Conservation (phyloP, 2,888 invertebrate species). For the Acleris literana region DNA sequence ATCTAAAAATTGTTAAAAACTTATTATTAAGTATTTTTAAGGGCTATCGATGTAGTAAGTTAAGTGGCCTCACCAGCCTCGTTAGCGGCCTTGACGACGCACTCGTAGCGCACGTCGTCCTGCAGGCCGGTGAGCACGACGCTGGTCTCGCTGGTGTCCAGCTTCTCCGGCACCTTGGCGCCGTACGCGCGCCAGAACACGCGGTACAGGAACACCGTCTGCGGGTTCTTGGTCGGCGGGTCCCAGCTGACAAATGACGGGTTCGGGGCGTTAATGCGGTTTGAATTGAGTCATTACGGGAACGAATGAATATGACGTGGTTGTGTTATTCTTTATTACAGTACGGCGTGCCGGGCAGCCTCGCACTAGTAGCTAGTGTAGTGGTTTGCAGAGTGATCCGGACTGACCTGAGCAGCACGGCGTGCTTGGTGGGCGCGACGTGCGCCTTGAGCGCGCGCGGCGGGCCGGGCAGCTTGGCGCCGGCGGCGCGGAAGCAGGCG, state of each 20-base stretch:
- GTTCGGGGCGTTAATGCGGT: no score
- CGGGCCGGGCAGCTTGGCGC: conserved; percentile 91
- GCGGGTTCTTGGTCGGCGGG: conserved; percentile 91
- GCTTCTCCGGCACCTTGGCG: conserved; percentile 84
- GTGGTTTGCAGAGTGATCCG: background rate
- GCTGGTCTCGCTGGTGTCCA: conserved; percentile 89
- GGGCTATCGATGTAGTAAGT: no score
- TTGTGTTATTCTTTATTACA: no score
- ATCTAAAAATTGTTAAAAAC: no score
- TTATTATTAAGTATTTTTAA: no score
- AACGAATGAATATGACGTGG: no score
- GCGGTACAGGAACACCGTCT: conserved; percentile 91
- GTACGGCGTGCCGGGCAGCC: no score
- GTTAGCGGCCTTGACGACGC: conserved; percentile 92
- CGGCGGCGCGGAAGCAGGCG: conserved; percentile 91
- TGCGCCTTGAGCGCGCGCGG: conserved; percentile 79
- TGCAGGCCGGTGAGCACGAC: conserved; percentile 88
- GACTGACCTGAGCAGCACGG: conserved; percentile 68
- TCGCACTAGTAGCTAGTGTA: no score
- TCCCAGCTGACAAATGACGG: conserved; percentile 85
- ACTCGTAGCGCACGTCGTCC: conserved; percentile 90
- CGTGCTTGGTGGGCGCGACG: conserved; percentile 68
- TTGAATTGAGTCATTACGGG: no score
- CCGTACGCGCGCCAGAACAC: conserved; percentile 91
- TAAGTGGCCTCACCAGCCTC: conserved; percentile 82